Percentiles rank a stretch among this genome's conserved stretches.
Conservation (phyloP, 2,888 invertebrate species). For the Meloe dianella region DNA sequence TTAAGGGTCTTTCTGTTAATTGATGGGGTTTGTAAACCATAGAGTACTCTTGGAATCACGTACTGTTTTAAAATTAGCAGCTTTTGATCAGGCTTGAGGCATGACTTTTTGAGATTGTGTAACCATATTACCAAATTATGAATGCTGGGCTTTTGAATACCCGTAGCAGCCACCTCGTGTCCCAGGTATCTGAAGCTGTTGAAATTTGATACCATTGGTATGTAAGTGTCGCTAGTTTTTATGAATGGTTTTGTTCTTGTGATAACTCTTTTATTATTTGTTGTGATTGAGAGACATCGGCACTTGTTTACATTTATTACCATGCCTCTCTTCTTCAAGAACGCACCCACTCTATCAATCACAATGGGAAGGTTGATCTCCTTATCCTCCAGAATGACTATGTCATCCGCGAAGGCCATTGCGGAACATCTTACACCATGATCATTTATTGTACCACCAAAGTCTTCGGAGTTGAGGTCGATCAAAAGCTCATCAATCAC, state of each 20-base stretch:
- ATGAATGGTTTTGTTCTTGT: not conserved
- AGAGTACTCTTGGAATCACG: not conserved
- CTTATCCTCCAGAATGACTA: constrained; percentile 28
- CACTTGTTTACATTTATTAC: not conserved
- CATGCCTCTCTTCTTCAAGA: not conserved
- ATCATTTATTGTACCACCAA: not conserved
- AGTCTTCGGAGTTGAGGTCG: not conserved
- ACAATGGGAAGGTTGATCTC: not conserved
- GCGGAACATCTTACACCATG: not conserved
- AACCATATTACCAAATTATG: not conserved
- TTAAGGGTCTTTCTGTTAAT: not conserved
- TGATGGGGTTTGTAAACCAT: not conserved
- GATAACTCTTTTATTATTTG: not conserved
- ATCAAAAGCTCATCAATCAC: not conserved
- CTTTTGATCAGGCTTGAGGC: not conserved
- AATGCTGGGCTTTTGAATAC: constrained; percentile 25
- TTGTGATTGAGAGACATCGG: not conserved
- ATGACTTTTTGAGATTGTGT: not conserved
- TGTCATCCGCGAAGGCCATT: constrained; percentile 39
- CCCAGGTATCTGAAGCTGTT: constrained; percentile 33
- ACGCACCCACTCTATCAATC: not conserved
- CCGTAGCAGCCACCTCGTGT: constrained; percentile 27
- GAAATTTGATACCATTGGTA: not conserved
- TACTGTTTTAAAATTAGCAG: not conserved
- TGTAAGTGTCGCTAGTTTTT: not conserved